Percentiles rank a stretch among this genome's conserved stretches.
These are phyloP conservation scores for Laodelphax striatellus DNA, from an alignment of 1,140 invertebrate genomes.

Conservation along the genomic window DNA sequence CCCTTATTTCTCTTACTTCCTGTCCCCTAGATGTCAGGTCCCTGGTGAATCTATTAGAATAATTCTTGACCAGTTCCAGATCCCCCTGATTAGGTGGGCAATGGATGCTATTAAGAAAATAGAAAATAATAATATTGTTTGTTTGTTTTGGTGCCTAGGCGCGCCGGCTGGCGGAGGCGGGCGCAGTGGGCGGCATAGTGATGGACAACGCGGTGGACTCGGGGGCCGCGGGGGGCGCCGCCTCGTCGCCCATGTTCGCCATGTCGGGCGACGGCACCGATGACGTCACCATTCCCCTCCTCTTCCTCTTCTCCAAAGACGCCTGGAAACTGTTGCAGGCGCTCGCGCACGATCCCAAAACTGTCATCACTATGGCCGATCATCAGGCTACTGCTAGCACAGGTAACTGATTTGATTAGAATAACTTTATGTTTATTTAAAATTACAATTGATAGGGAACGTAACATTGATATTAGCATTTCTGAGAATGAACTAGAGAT, in stretches of 20 bases:
- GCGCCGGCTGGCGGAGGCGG: slow-evolving; percentile 66
- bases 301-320: slow-evolving; percentile 82
- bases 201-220: slow-evolving; percentile 76
- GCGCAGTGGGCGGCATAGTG: slow-evolving; percentile 76
- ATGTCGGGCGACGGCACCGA: slow-evolving; percentile 90
- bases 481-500: no score
- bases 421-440: no score
- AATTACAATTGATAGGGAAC: no score
- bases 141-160: slow-evolving; percentile 45
- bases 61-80: no score
- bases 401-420: slow-evolving; percentile 6
- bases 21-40: no score
- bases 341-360: slow-evolving; percentile 34
- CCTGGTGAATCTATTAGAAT: no score
- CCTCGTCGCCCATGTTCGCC: slow-evolving; percentile 73
- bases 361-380: slow-evolving; percentile 38
- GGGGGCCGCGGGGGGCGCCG: slow-evolving; percentile 52
- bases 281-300: slow-evolving; percentile 80
- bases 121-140: no score
- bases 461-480: no score
- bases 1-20: no score
- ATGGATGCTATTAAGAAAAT: no score
- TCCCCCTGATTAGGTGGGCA: no score
- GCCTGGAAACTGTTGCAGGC: slow-evolving; percentile 50
- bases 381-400: neutral